These are phyloP conservation scores for Gadopsis marmoratus DNA, from an alignment of 2,797 vertebrate genomes.

Conservation along the genomic window DNA sequence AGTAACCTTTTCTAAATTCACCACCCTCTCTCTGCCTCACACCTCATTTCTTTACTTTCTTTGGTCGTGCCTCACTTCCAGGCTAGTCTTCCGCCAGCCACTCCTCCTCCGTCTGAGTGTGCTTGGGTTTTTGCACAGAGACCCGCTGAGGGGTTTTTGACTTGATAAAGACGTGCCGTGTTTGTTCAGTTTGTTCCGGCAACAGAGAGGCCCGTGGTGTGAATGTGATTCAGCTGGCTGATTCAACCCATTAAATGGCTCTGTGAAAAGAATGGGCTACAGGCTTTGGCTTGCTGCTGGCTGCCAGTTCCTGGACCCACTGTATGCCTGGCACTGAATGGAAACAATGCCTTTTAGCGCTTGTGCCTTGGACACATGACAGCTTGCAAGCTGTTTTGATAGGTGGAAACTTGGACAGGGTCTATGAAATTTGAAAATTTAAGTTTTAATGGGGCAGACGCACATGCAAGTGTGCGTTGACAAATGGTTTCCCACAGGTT, in stretches of 20 bases:
- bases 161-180: constrained; percentile 68
- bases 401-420: constrained; percentile 55
- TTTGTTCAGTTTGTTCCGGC: constrained; percentile 71
- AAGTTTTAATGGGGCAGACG: constrained; percentile 3
- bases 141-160: constrained; percentile 56
- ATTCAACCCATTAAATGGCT: constrained; percentile 63
- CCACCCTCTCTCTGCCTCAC: constrained; percentile 29
- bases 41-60: constrained; percentile 28
- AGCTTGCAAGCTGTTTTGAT: constrained; percentile 50
- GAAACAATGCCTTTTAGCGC: constrained; percentile 55
- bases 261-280: constrained; percentile 61
- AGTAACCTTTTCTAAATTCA: constrained; percentile 42
- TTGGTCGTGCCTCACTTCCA: constrained; percentile 40
- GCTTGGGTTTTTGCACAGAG: constrained; percentile 41
- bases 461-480: constrained; percentile 11
- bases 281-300: constrained; percentile 47
- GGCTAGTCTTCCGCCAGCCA: constrained; percentile 15
- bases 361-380: constrained; percentile 46
- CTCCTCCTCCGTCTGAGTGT: constrained; percentile 30
- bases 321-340: constrained; percentile 47
- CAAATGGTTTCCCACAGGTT: constrained; percentile 18
- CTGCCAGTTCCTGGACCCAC: constrained; percentile 60
- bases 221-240: constrained; percentile 68
- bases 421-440: constrained; percentile 22
- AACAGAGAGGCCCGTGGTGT: constrained; percentile 65